Evolutionary conservation across 2,797 vertebrate genomes (phyloP), one percentile per base, ranked within the genome.

Genomic region (Cuculus canorus): DNA sequence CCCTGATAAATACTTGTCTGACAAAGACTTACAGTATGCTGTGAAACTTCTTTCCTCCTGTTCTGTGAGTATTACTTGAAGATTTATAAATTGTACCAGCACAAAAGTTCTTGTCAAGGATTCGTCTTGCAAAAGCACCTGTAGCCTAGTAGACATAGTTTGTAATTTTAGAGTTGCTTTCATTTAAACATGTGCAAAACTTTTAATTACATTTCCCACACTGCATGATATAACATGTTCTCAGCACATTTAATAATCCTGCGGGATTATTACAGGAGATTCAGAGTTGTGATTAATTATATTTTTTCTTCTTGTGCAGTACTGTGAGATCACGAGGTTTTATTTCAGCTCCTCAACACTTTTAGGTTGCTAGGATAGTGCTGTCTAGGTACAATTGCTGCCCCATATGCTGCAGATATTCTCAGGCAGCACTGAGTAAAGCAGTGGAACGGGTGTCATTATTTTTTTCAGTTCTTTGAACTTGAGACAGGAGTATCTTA

Each of bases 1-100:
- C 93, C 99, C 99, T 37, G 99, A 99, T 98, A 99, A 99, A 95
- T 99, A 99, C 95, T 97, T 99, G 88, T 98, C 99, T 54, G 99
- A 99, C 97, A 99, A 99, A 98, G 99, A 99, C 96, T 98, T 99
- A 78, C 99, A 99, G 97, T 98, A 98, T 76, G 97, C 98, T 65
- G 98, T 99, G 97, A 99, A 99, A 97, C 98, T 99, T 88, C 98
- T 99, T 52, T 98, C 98, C 88, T 98, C 98, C 71, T 98, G 98
- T 94, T 98, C 98, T 91, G 99, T 99, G 97, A 97, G 99, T 99
- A 94, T 47, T 79, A 80, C 35, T 88, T 86, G 81, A 57, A 70
- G 68, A 45, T 32, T 48, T 83, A 63, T 54, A 56, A 56, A 77
- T 32, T 77, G 64, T 93, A 50, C n/a, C 60, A 84, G 27, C 53